Percentiles rank a stretch among this genome's conserved stretches.
Conservation (phyloP, 2,113 vertebrate species). For the Hassar affinis region DNA sequence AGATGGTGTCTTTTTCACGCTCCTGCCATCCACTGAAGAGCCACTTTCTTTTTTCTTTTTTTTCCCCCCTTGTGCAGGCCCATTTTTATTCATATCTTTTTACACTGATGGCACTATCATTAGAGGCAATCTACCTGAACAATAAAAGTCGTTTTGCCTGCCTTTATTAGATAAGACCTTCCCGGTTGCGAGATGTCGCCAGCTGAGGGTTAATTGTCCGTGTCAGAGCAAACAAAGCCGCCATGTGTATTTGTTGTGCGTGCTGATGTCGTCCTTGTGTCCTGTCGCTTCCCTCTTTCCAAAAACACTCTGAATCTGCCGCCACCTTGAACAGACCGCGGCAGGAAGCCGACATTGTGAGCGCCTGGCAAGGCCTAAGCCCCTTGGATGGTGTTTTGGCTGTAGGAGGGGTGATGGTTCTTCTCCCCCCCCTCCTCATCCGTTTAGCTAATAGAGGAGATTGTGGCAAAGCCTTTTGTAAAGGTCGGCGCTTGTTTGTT, state of each 20-base stretch:
- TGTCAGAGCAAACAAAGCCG: constrained; percentile 54
- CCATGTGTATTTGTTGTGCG: constrained; percentile 53
- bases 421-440: constrained; percentile 48
- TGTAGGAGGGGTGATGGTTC: background rate
- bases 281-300: constrained; percentile 26
- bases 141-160: constrained; percentile 57
- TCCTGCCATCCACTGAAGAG: constrained; percentile 44
- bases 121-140: constrained; percentile 61
- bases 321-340: constrained; percentile 40
- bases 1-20: constrained; percentile 44
- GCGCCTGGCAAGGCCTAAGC: constrained; percentile 30
- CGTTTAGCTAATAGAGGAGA: constrained; percentile 72
- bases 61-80: background rate
- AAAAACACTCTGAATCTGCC: constrained; percentile 27
- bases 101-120: constrained; percentile 56
- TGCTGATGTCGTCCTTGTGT: constrained; percentile 49
- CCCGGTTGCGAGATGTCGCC: constrained; percentile 38
- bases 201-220: constrained; percentile 55
- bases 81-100: constrained; percentile 54
- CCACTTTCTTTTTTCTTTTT: constrained; percentile 27
- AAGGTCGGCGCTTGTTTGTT: constrained; percentile 86
- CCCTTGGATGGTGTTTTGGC: constrained; percentile 24
- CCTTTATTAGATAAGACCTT: constrained; percentile 58
- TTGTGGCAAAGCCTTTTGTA: constrained; percentile 68
- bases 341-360: constrained; percentile 45